Base-by-base conservation (phyloP, 37 sponge, comb jelly and placozoan genomes). In the Amphimedon queenslandica region DNA sequence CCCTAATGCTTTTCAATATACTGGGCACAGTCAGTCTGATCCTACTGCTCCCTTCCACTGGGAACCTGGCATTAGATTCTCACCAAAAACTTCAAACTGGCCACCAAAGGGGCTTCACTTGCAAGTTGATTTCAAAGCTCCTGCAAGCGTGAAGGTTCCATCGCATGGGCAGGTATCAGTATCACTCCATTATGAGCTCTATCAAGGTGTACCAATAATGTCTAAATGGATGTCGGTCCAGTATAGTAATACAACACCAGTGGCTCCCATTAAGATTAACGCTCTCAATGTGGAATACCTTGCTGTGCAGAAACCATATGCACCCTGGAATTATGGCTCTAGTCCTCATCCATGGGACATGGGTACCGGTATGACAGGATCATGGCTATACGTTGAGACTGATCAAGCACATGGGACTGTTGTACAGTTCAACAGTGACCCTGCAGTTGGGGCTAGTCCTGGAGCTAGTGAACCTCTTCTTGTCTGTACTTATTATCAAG, bases 301-400 rank as follows among this genome's bases (percentile, higher is more conserved):
- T 4, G 79, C 83, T 16, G 77, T 77, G 5, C 68, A 85, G 37
- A 77, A 77, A 35, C 86, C 86, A 20, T 85, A 85, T 38, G 67
- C 34, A 30, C 69, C 73, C 8, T 37, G 27, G 31, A 30, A 21
- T 33, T 53, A 37, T 34, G 51, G 63, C 4, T 34, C 55, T 1
- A n/a, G 29, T 5, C 66, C 86, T 0, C 67, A 3, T 0, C 86
- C 86, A 1, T 72, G 72, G 69, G 68, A 72, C 28, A 78, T 67
- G 32, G 71, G 71, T n/a, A 27, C 30, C 10, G 78, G 71, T 1
- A 6, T 37, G n/a, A 85, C 86, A 21, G 61, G 41, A 3, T 79
- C 80, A 30, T 85, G 86, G 86, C 80, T 85, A 28, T 85, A 77
- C n/a, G 80, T 73, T 27, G 79, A 85, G 36, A 58, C 67, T 5